Evolutionary conservation across 2,888 invertebrate species (phyloP).

Genomic region (Unio pictorum): DNA sequence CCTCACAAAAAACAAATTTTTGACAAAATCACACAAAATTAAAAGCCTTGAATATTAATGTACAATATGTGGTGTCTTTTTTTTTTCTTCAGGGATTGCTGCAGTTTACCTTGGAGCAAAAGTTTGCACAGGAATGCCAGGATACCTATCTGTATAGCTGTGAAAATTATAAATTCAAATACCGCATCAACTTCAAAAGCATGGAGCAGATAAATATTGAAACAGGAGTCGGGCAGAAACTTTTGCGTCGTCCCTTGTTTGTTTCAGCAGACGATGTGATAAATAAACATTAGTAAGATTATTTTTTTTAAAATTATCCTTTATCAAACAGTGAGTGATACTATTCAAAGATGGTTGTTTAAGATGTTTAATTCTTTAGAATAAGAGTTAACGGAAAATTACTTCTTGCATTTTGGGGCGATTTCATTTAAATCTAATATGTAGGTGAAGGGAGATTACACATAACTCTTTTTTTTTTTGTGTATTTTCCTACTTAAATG

Average conservation of each 20-base stretch:
- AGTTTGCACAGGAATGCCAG: slow-evolving; percentile 19
- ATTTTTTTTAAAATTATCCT: too few relatives aligned
- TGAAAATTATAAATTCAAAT: slow-evolving; percentile 28
- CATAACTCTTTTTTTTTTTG: too few relatives aligned
- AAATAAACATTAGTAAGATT: slow-evolving; percentile 9
- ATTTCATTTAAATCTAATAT: too few relatives aligned
- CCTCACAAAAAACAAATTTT: too few relatives aligned
- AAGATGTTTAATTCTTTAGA: too few relatives aligned
- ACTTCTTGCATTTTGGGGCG: too few relatives aligned
- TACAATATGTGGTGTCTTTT: background rate
- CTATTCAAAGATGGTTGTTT: too few relatives aligned
- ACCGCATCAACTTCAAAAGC: slow-evolving; percentile 14
- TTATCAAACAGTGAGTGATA: too few relatives aligned
- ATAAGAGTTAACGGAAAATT: too few relatives aligned
- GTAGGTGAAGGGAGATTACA: too few relatives aligned
- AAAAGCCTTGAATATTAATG: background rate
- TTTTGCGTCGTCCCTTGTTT: slow-evolving; percentile 18
- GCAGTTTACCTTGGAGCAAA: slow-evolving; percentile 26
- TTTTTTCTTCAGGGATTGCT: slow-evolving; percentile 3
- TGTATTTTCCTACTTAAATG: too few relatives aligned
- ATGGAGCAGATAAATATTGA: slow-evolving; percentile 29
- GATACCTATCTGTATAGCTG: slow-evolving; percentile 16
- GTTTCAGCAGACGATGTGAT: slow-evolving; percentile 8
- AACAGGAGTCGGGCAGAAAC: slow-evolving; percentile 9
- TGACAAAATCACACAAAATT: too few relatives aligned